Percentiles rank a stretch among this genome's conserved stretches.
Evolutionary conservation across 2,113 vertebrate genomes (phyloP).

Genomic region (Sylvia atricapilla): DNA sequence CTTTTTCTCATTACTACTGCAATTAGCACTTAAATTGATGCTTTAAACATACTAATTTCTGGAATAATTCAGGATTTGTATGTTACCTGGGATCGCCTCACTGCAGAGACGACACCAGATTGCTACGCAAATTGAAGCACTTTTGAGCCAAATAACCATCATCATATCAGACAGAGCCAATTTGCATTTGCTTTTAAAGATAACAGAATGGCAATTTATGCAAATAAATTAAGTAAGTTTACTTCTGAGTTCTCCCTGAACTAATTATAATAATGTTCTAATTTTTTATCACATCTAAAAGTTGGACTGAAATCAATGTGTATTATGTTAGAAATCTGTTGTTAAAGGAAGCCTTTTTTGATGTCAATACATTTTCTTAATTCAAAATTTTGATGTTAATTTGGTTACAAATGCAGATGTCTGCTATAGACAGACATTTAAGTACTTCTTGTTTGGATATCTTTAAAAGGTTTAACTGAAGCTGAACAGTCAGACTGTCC

Average conservation of each 20-base stretch:
- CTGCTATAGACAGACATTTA: slow-evolving; percentile 66
- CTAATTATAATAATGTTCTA: slow-evolving; percentile 85
- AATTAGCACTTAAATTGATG: slow-evolving; percentile 99
- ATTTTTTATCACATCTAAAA: slow-evolving; percentile 78
- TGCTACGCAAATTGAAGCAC: slow-evolving; percentile 87
- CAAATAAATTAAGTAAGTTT: slow-evolving; percentile 89
- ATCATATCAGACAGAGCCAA: slow-evolving; percentile 85
- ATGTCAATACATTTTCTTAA: slow-evolving; percentile 73
- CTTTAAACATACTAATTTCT: slow-evolving; percentile 93
- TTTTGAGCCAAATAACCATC: slow-evolving; percentile 88
- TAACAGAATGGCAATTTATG: slow-evolving; percentile 88
- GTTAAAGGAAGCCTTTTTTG: slow-evolving; percentile 69
- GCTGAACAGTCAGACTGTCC: slow-evolving; percentile 63
- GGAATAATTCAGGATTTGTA: slow-evolving; percentile 92
- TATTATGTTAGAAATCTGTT: slow-evolving; percentile 70
- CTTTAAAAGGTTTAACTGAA: slow-evolving; percentile 70
- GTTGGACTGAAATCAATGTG: slow-evolving; percentile 74
- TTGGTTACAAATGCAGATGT: slow-evolving; percentile 68
- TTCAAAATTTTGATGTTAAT: slow-evolving; percentile 76
- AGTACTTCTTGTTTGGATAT: slow-evolving; percentile 57
- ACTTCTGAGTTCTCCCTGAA: slow-evolving; percentile 85
- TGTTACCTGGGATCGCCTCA: slow-evolving; percentile 86
- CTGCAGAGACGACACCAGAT: slow-evolving; percentile 82
- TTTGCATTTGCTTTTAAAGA: slow-evolving; percentile 86
- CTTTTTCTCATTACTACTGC: slow-evolving; percentile 96